Evolutionary conservation across 2,113 vertebrate genomes (phyloP), one percentile per base, ranked within the genome.

Genomic region (Lepus timidus): DNA sequence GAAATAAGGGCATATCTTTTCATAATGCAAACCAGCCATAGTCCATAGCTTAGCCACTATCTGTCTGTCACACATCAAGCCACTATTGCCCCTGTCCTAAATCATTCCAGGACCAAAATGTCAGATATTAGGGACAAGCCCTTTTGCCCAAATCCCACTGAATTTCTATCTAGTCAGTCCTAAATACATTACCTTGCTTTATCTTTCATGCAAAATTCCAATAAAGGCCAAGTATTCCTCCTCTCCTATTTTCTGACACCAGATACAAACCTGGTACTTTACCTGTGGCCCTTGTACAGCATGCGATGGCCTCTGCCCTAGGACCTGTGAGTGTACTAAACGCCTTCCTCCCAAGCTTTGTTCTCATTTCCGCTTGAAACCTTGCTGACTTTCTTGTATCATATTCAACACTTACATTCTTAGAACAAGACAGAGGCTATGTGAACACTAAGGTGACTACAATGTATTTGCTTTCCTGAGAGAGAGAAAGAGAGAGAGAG

Each of bases 381-480:
- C 78, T 80, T 52, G 58, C n/a, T 58, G 4, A 80, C 11, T 61
- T 80, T 80, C 12, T n/a, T 61, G 55, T 36, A 36, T n/a, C 55
- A 14, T 80, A 79, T 33, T 49, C 22, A 65, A 52, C 52, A 67
- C 65, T 58, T 58, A 12, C 9, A n/a, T 85, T 51, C 17, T 62
- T 39, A 64, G 12, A 71, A 31, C 25, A 62, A 71, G 65, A 23
- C 64, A 33, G 67, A 39, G 33, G 23, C 49, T 22, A 19, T 16
- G 6, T 23, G 6, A 65, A 67, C 29, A 25, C 20, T 70, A 82
- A 1, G 23, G 13, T 19, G 19, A 25, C 3, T 13, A 76, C 6
- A 65, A 78, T 22, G 2, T 9, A 20, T 19, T 12, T 29, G 9
- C 10, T 8, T n/a, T 19, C 2, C 9, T 3, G 6, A 1, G 1